These are phyloP conservation scores for Tachysurus fulvidraco DNA, from an alignment of 2,113 vertebrate genomes.

Conservation along the genomic window DNA sequence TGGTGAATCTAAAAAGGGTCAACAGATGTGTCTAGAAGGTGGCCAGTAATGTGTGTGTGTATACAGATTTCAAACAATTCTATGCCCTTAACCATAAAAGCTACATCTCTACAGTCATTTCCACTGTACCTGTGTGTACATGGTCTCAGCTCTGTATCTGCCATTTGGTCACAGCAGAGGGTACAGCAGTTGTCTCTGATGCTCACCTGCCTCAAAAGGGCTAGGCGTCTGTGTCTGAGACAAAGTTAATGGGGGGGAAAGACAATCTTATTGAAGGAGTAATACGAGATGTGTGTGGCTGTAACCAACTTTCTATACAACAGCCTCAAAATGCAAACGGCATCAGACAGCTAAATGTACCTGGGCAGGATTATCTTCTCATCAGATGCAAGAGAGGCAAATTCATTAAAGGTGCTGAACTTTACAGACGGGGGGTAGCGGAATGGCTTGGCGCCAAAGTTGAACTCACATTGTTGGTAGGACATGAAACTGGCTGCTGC, in stretches of 20 bases:
- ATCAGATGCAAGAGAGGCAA: conserved; percentile 88
- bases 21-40: not conserved
- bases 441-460: conserved; percentile 97
- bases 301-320: not conserved
- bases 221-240: conserved; percentile 89
- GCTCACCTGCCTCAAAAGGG: conserved; percentile 95
- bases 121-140: conserved; percentile 90
- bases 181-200: conserved; percentile 99
- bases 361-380: conserved; percentile 98
- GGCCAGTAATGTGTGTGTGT: not conserved
- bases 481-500: conserved; percentile 99
- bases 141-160: conserved; percentile 94
- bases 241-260: not conserved
- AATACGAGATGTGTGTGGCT: not conserved
- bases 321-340: not conserved
- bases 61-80: not conserved
- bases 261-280: not conserved
- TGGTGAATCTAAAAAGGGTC: not conserved
- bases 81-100: not conserved
- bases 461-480: conserved; percentile 98
- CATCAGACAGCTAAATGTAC: conserved; percentile 58
- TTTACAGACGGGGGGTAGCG: conserved; percentile 89
- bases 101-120: not conserved
- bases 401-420: conserved; percentile 98
- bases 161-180: conserved; percentile 94